Conservation (phyloP, 2,113 vertebrate species). For the Arizona elegans region DNA sequence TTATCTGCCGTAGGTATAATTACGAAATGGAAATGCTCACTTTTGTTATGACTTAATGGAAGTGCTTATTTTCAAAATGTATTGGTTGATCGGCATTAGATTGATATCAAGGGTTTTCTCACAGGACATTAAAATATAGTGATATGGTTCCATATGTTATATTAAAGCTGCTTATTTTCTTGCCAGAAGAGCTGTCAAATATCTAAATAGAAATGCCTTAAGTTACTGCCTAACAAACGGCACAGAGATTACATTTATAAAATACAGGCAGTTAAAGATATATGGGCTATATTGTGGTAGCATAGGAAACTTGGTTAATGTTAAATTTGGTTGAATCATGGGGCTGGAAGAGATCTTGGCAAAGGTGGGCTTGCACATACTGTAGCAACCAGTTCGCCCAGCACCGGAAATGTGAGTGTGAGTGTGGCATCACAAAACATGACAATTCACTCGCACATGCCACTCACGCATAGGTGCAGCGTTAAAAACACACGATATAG, state of each 20-base stretch:
- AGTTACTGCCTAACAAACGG: background rate
- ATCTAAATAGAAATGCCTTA: background rate
- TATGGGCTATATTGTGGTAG: background rate
- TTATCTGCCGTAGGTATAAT: background rate
- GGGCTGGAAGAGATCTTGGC: background rate
- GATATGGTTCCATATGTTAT: background rate
- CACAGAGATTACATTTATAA: background rate
- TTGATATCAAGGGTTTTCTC: background rate
- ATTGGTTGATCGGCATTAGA: background rate
- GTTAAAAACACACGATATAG: no score
- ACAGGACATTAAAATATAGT: background rate
- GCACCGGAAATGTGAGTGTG: no score
- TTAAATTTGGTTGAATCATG: background rate
- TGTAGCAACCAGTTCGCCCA: no score
- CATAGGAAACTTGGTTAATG: background rate
- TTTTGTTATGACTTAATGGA: background rate
- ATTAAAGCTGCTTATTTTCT: background rate
- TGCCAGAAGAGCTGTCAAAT: background rate
- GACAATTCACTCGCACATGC: no score
- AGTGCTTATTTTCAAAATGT: background rate
- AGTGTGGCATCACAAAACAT: no score
- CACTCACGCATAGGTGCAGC: accelerated
- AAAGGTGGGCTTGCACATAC: no score
- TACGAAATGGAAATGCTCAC: background rate
- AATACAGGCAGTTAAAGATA: background rate